Evolutionary conservation across 2,888 invertebrate genomes (phyloP).

Genomic region (Chesias legatella): DNA sequence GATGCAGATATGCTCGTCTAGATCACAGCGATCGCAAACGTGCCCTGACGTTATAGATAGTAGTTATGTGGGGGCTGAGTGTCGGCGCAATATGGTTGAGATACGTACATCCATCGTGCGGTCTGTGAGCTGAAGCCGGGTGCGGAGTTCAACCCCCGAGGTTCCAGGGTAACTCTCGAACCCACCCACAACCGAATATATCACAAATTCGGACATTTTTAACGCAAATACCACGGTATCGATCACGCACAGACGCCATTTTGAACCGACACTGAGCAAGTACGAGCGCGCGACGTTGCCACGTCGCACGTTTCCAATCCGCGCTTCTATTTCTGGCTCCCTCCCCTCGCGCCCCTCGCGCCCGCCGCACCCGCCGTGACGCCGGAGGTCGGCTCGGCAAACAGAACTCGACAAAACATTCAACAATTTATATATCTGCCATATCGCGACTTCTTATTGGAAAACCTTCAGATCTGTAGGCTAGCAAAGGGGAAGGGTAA

Average conservation of each 20-base stretch:
- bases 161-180: conserved; percentile 67
- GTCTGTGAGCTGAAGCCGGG: conserved; percentile 64
- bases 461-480: conserved; percentile 59
- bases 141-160: conserved; percentile 60
- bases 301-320: conserved; percentile 71
- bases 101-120: conserved; percentile 77
- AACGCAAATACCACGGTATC: conserved; percentile 75
- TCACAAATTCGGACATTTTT: conserved; percentile 73
- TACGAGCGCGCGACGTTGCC: conserved; percentile 72
- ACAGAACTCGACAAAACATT: conserved; percentile 69
- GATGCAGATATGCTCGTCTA: conserved; percentile 50
- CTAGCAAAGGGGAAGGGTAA: conserved; percentile 30
- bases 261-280: conserved; percentile 76
- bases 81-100: conserved; percentile 75
- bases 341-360: conserved; percentile 51
- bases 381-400: conserved; percentile 63
- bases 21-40: conserved; percentile 48
- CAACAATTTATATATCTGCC: conserved; percentile 50
- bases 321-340: conserved; percentile 75
- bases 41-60: conserved; percentile 49
- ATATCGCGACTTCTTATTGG: conserved; percentile 49
- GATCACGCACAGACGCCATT: conserved; percentile 80
- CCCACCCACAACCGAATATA: conserved; percentile 73
- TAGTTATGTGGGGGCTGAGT: conserved; percentile 54
- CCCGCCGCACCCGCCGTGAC: conserved; percentile 52